These are phyloP conservation scores for Proterorhinus semilunaris DNA, from an alignment of 2,113 vertebrate genomes.

Conservation along the genomic window DNA sequence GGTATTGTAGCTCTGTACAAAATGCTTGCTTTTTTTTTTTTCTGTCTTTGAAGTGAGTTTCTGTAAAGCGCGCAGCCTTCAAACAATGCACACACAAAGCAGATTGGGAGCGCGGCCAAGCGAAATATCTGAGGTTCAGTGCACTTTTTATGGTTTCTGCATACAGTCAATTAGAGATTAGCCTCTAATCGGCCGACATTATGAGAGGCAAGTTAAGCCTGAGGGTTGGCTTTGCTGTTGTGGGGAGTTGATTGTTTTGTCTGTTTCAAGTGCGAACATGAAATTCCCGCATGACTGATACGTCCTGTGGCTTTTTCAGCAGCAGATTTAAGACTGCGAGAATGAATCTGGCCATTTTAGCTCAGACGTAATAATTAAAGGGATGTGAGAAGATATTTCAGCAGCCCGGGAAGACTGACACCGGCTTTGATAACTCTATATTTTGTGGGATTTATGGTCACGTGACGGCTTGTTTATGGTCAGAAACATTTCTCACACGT, in stretches of 20 bases:
- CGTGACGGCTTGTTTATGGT: constrained; percentile 11
- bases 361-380: background rate
- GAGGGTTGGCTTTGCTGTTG: constrained; percentile 5
- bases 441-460: background rate
- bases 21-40: constrained; percentile 6
- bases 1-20: background rate
- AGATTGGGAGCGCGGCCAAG: constrained; percentile 4
- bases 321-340: background rate
- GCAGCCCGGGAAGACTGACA: background rate
- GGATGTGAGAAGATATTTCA: background rate
- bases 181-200: background rate
- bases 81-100: constrained; percentile 5
- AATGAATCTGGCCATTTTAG: background rate
- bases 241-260: background rate
- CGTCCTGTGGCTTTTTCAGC: background rate
- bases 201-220: background rate
- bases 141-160: constrained; percentile 20
- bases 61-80: constrained; percentile 10
- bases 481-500: background rate
- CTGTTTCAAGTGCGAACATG: constrained; percentile 9
- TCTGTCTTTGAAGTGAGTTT: constrained; percentile 3
- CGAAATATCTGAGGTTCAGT: constrained; percentile 21
- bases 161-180: constrained; percentile 22
- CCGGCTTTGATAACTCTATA: background rate
- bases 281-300: constrained; percentile 2